Evolutionary conservation across 1,140 invertebrate species (phyloP), one percentile per base, ranked within the genome.

Genomic region (Zaprionus nigranus): DNA sequence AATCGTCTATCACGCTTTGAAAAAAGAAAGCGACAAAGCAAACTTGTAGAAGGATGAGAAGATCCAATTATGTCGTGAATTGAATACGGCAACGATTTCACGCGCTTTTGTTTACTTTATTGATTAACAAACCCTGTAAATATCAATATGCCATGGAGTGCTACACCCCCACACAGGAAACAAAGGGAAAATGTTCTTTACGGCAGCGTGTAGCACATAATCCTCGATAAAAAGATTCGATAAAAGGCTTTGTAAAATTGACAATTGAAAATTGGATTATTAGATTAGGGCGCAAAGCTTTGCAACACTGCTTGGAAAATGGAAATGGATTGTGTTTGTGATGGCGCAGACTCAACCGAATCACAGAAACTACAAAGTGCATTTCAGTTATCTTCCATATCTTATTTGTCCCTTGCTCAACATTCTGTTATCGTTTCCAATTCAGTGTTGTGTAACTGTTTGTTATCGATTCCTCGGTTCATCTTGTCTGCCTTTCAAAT

Each of bases 211-310:
- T 53, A 17, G 24, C 51, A 26, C 75, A 69, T 84, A 88, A 88
- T 83, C 81, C 81, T 54, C 67, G 43, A 84, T 88, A 88, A 81
- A 70, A 54, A 58, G 43, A 80, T 78, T 76, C 72, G 72, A 83
- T 88, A 87, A 81, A 83, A 78, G 68, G 69, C 78, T 83, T 88
- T 87, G 75, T 79, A 79, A 88, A 76, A 83, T 88, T 83, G 78
- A 88, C 81, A 88, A 83, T 83, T 83, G 81, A 88, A 78, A 88
- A 81, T 83, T 83, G 78, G 67, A 75, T 88, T 83, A 79, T 67
- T 79, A 57, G 66, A 80, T 75, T 72, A 51, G 38, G 40, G 53
- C 53, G 30, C 30, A 30, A 11, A 40, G 38, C 38, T 40, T 15
- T 3, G 38, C 13, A 40, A 13, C 40, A 7, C 0, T 7, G 38